phyloP scores from a whole-genome alignment of 2,797 vertebrate species.

The Lepilemur ruficaudatus region DNA sequence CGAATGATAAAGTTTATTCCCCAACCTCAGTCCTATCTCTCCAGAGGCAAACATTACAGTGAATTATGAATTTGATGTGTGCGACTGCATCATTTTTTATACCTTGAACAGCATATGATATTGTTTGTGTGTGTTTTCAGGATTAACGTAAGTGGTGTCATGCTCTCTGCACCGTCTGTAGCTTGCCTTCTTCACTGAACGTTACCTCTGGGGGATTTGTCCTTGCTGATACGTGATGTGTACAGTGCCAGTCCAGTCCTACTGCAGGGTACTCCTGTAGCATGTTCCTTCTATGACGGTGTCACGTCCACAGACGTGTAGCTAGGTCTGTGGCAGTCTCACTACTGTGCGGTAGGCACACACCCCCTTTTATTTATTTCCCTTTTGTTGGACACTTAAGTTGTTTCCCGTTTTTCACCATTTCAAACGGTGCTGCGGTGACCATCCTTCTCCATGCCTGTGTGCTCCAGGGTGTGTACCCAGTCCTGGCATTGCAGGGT shows the following conservation, averaged over 20 bases:
- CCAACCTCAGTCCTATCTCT: neutral
- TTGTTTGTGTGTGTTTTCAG: neutral
- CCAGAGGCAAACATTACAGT: neutral
- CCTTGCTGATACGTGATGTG: neutral
- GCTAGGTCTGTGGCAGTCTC: neutral
- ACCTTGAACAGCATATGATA: neutral
- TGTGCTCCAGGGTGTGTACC: neutral
- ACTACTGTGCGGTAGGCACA: fast-evolving
- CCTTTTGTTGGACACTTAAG: neutral
- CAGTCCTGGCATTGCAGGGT: neutral
- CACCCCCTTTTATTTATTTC: neutral
- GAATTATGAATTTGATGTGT: neutral
- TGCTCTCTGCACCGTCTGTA: neutral
- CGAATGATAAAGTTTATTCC: neutral
- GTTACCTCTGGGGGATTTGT: neutral
- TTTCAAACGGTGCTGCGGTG: neutral
- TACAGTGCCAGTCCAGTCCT: neutral
- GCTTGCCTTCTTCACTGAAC: neutral
- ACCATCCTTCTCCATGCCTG: too few species aligned
- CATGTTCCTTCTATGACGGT: neutral
- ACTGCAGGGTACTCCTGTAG: neutral
- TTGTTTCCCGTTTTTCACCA: neutral
- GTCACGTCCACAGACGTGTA: fast-evolving
- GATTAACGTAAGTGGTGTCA: neutral
- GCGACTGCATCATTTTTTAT: neutral